Percentiles rank a stretch among this genome's conserved stretches.
These are phyloP conservation scores for Mystacornis crossleyi DNA, from an alignment of 2,113 vertebrate genomes.

Conservation along the genomic window DNA sequence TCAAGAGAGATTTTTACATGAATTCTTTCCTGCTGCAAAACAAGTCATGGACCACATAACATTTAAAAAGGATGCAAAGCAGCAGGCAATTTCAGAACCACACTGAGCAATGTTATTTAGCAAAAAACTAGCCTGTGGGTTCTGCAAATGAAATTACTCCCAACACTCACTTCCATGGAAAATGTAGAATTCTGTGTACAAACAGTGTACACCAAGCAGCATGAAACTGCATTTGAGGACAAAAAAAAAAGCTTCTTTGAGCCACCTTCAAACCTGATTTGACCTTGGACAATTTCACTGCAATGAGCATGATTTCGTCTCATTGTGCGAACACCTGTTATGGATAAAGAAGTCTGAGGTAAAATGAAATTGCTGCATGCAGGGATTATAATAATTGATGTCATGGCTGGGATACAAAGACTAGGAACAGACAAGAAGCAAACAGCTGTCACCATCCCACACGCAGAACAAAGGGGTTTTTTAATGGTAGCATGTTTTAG, in stretches of 20 bases:
- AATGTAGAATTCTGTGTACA: neutral
- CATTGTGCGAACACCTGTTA: neutral
- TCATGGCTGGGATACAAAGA: neutral
- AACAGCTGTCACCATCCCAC: neutral
- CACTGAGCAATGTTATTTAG: constrained; percentile 5
- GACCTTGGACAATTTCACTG: neutral
- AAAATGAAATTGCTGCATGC: neutral
- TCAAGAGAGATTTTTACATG: neutral
- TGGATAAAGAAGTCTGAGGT: neutral
- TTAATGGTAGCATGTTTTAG: neutral
- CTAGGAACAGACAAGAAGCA: neutral
- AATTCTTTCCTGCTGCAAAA: neutral
- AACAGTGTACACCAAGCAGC: neutral
- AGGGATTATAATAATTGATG: neutral
- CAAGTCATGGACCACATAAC: neutral
- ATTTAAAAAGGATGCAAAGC: constrained; percentile 9
- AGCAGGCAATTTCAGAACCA: constrained; percentile 4
- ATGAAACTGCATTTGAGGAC: neutral
- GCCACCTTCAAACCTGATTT: neutral
- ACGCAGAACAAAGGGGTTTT: neutral
- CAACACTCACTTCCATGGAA: neutral
- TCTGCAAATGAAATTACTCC: constrained; percentile 17
- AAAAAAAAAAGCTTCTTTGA: neutral
- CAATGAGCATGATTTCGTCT: neutral
- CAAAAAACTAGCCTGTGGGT: neutral